Evolutionary conservation across 2,888 invertebrate species (phyloP), one percentile per base, ranked within the genome.

Genomic region (Melitaea athalia): DNA sequence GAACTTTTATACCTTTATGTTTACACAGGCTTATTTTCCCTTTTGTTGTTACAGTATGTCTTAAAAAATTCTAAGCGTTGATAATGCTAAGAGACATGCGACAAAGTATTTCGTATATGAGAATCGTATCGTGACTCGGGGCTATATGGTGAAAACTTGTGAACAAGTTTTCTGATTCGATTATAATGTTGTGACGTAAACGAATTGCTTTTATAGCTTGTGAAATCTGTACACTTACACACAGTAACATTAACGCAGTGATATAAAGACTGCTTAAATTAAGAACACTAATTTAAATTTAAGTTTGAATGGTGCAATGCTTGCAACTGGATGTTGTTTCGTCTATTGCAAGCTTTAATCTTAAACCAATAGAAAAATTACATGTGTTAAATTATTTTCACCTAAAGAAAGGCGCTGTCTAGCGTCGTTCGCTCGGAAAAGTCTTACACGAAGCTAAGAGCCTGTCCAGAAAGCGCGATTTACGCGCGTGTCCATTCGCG

Each of bases 141-240:
- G 43, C 63, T 52, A 47, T 67, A 67, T 64, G 50, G 47, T 50
- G 31, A 52, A 61, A 61, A 43, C 31, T 55, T 47, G 55, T 65
- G 64, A 69, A 69, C 64, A 60, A 67, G 45, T 65, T 64, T 57
- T 67, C 63, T 69, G 69, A 72, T 72, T 72, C 50, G 69, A 67
- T 69, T 72, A 72, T 68, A 68, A 68, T 67, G 55, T 62, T 63
- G 52, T 67, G 64, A 67, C 57, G 59, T 52, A 63, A 50, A 17
- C 43, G 52, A 65, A 64, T 68, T 52, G 11, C 45, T 65, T 64
- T 31, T 43, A 59, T 43, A 62, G 49, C 53, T 63, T 59, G 67
- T 49, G 53, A 49, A 63, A 53, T 59, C 33, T 55, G 14, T 55
- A 14, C 49, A 24, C 11, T 52, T 14, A 61, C 43, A 59, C 17